Conservation (phyloP, 2,113 vertebrate species). For the Mesembrinibis cayennensis region DNA sequence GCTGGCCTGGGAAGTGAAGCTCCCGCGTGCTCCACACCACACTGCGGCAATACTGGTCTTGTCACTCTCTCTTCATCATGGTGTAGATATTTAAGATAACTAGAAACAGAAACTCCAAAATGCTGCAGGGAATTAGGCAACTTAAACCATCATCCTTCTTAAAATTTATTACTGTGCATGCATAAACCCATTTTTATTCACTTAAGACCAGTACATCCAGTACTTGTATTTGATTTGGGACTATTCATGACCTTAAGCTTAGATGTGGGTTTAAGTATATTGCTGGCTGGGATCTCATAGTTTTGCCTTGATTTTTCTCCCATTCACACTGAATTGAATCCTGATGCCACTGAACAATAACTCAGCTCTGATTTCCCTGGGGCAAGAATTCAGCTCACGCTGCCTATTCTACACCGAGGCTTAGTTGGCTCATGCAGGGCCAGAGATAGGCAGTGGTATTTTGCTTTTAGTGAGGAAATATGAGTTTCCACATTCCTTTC, state of each 20-base stretch:
- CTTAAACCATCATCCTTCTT: neutral
- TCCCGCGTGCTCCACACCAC: neutral
- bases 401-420: neutral
- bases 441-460: neutral
- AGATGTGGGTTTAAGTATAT: neutral
- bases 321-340: constrained; percentile 25
- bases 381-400: neutral
- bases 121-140: constrained; percentile 3
- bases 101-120: neutral
- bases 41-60: neutral
- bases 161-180: neutral
- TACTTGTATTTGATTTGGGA: neutral
- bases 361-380: constrained; percentile 10
- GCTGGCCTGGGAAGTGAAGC: neutral
- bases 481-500: neutral
- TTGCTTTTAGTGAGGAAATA: constrained; percentile 1
- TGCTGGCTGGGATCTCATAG: neutral
- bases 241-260: neutral
- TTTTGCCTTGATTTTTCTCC: constrained; percentile 21
- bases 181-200: neutral
- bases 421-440: neutral
- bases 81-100: neutral
- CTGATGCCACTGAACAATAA: constrained; percentile 51
- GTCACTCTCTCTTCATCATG: neutral
- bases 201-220: neutral